These are phyloP conservation scores for Hesperophylax magnus DNA, from an alignment of 1,140 invertebrate species.

Conservation along the genomic window DNA sequence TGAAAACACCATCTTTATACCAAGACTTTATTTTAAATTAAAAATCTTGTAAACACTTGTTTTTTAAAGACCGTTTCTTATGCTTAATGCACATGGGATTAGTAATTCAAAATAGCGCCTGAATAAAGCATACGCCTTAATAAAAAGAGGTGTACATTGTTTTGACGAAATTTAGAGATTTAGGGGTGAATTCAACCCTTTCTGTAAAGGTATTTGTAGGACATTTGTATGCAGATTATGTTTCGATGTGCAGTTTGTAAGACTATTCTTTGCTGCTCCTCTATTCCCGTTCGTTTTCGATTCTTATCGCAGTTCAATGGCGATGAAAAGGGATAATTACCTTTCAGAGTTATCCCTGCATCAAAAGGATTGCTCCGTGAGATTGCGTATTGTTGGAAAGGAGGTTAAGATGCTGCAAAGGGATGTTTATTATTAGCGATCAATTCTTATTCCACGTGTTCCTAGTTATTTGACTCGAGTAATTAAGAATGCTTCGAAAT, in stretches of 20 bases:
- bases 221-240: constrained; percentile 16
- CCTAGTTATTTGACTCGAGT: no score
- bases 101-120: not conserved
- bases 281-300: constrained; percentile 43
- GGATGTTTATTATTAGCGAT: constrained; percentile 7
- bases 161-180: no score
- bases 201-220: not conserved
- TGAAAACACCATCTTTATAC: no score
- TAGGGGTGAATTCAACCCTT: no score
- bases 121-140: not conserved
- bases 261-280: constrained; percentile 33
- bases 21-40: no score
- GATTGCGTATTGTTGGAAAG: constrained; percentile 39
- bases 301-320: constrained; percentile 56
- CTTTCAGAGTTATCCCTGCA: constrained; percentile 37
- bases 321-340: constrained; percentile 50
- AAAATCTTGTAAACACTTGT: not conserved
- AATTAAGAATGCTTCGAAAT: no score
- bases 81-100: not conserved
- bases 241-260: constrained; percentile 19
- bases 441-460: not conserved
- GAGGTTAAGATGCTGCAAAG: constrained; percentile 2
- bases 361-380: constrained; percentile 39
- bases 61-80: constrained; percentile 1
- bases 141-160: not conserved